A percentile compares a stretch with the other conserved stretches of the same genome.
phyloP scores from a whole-genome alignment of 2,888 invertebrate species.

The Stenoptilia bipunctidactyla region DNA sequence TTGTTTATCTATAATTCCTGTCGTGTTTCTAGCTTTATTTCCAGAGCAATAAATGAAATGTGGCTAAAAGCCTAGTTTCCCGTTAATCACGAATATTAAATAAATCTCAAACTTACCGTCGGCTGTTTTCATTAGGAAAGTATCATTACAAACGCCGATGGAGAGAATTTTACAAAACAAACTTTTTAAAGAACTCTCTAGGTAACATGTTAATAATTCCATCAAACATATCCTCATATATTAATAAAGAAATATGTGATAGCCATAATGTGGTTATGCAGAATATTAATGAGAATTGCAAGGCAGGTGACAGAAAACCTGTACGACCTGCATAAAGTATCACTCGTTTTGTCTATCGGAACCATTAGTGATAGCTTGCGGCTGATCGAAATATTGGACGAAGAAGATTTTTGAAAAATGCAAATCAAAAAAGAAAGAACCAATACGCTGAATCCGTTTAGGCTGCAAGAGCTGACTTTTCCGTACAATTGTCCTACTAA shows the following conservation, averaged over 20 bases:
- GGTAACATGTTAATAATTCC: no score
- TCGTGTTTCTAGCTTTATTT: no score
- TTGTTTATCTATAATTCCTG: no score
- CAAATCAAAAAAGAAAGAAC: no score
- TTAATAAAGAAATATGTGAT: constrained; percentile 3
- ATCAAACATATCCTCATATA: neutral
- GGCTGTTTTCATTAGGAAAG: constrained; percentile 35
- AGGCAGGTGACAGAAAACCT: constrained; percentile 39
- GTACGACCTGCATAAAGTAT: constrained; percentile 44
- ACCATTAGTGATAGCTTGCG: constrained; percentile 39
- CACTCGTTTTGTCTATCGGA: constrained; percentile 50
- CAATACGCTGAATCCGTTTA: no score
- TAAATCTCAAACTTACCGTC: constrained; percentile 49
- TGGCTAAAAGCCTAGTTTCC: constrained; percentile 65
- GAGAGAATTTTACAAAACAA: no score
- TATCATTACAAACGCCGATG: constrained; percentile 25
- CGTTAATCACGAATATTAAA: constrained; percentile 56
- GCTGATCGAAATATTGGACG: constrained; percentile 48
- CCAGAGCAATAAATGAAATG: constrained; percentile 32
- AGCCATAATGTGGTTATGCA: constrained; percentile 51
- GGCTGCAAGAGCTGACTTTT: no score
- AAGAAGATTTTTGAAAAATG: constrained; percentile 29
- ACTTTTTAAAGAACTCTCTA: no score
- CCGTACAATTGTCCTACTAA: no score
- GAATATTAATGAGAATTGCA: constrained; percentile 42